These are phyloP conservation scores for Psammodynastes pulverulentus DNA, from an alignment of 2,113 vertebrate genomes.

Conservation along the genomic window DNA sequence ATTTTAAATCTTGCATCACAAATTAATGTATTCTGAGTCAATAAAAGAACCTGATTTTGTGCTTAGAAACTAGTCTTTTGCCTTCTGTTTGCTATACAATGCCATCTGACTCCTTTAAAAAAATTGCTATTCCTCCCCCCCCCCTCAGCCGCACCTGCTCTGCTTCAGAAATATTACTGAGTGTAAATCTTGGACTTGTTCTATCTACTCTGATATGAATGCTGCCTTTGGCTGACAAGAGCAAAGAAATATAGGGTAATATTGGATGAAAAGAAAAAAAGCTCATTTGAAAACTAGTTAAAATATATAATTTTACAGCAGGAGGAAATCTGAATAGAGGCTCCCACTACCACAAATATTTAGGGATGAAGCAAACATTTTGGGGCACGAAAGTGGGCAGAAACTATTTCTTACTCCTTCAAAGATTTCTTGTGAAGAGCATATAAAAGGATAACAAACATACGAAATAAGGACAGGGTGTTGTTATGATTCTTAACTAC, in stretches of 20 bases:
- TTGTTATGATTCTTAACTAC: not conserved
- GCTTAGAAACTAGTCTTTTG: constrained; percentile 66
- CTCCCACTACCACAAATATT: not conserved
- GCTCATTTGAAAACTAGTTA: constrained; percentile 53
- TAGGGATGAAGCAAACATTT: not conserved
- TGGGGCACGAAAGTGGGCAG: not conserved
- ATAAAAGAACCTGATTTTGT: constrained; percentile 71
- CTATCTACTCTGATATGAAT: constrained; percentile 49
- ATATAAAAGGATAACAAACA: not conserved
- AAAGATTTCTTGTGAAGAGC: not conserved
- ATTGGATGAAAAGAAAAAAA: constrained; percentile 47
- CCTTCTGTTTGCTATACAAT: constrained; percentile 68
- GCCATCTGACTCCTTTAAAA: constrained; percentile 66
- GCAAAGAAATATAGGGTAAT: constrained; percentile 32
- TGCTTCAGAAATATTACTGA: constrained; percentile 60
- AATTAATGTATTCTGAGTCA: constrained; percentile 69
- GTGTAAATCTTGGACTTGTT: constrained; percentile 54
- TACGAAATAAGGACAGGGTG: not conserved
- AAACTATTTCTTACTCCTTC: not conserved
- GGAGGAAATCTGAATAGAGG: not conserved
- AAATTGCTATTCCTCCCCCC: constrained; percentile 40
- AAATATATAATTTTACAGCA: constrained; percentile 46
- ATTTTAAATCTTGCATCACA: constrained; percentile 60
- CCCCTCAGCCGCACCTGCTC: constrained; percentile 66
- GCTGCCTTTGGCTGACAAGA: constrained; percentile 36